Conservation (phyloP, 2,888 invertebrate genomes). For the Siphonodentalium dalli region DNA sequence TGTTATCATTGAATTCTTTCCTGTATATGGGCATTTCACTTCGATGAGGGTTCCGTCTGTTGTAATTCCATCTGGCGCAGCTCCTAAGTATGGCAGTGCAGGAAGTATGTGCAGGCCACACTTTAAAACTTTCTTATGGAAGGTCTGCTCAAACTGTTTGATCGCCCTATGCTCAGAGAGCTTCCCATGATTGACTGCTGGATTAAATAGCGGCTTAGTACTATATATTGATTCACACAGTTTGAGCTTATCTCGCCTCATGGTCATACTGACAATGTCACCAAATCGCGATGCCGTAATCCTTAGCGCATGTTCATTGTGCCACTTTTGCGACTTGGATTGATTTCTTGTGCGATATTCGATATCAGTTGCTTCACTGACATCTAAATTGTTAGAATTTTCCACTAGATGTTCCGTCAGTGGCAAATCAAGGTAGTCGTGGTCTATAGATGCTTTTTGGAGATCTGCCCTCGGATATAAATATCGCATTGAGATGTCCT, state of each 20-base stretch:
- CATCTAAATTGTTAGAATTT: neutral
- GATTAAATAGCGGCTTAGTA: neutral
- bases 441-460: slow-evolving; percentile 1
- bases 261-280: slow-evolving; percentile 20
- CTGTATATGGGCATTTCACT: slow-evolving; percentile 29
- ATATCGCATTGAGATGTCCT: slow-evolving; percentile 1
- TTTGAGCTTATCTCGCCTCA: slow-evolving; percentile 14
- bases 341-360: slow-evolving; percentile 19
- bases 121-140: neutral
- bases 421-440: slow-evolving; percentile 5
- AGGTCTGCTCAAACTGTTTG: slow-evolving; percentile 11
- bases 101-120: slow-evolving; percentile 22
- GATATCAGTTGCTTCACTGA: no score
- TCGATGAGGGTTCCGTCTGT: slow-evolving; percentile 19
- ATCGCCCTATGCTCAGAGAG: slow-evolving; percentile 21
- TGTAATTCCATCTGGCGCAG: slow-evolving; percentile 29
- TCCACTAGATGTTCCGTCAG: slow-evolving; percentile 4
- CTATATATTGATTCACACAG: slow-evolving; percentile 11
- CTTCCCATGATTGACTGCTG: slow-evolving; percentile 23
- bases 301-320: slow-evolving; percentile 14
- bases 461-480: slow-evolving; percentile 3
- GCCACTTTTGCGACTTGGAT: slow-evolving; percentile 8
- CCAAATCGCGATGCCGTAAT: slow-evolving; percentile 32
- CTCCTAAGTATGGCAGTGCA: slow-evolving; percentile 22
- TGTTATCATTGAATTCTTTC: slow-evolving; percentile 10